These are phyloP conservation scores for Pristionchus fissidentatus DNA, from an alignment of 2,888 invertebrate species.

Conservation along the genomic window DNA sequence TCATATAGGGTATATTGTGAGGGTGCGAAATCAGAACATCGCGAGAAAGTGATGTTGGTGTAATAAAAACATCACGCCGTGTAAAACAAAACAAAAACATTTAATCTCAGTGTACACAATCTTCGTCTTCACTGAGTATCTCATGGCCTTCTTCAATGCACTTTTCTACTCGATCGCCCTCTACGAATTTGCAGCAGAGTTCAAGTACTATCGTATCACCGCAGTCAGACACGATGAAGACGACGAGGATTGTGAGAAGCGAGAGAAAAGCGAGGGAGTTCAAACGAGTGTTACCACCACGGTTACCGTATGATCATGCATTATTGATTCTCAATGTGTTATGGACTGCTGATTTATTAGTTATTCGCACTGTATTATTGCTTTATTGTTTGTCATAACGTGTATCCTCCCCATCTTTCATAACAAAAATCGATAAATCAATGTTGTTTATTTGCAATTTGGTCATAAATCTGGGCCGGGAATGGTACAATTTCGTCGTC, in stretches of 20 bases:
- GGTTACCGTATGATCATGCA: neutral
- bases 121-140: conserved; percentile 14
- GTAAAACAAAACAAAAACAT: neutral
- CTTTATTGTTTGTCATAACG: too few relatives aligned
- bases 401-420: too few relatives aligned
- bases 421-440: too few relatives aligned
- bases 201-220: conserved; percentile 18
- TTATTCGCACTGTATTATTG: too few relatives aligned
- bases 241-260: neutral
- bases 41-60: too few relatives aligned
- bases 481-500: too few relatives aligned
- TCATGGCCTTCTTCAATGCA: conserved; percentile 9
- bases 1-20: neutral
- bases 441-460: too few relatives aligned
- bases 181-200: conserved; percentile 33
- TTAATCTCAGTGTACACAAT: conserved; percentile 38
- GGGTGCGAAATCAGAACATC: neutral
- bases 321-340: neutral
- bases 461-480: too few relatives aligned
- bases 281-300: neutral
- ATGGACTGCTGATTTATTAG: too few relatives aligned
- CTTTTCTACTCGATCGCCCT: conserved; percentile 43
- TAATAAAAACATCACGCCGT: too few relatives aligned
- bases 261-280: neutral
- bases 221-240: conserved; percentile 8